phyloP scores from a whole-genome alignment of 1,140 invertebrate species.

The Lepidurus couesii region DNA sequence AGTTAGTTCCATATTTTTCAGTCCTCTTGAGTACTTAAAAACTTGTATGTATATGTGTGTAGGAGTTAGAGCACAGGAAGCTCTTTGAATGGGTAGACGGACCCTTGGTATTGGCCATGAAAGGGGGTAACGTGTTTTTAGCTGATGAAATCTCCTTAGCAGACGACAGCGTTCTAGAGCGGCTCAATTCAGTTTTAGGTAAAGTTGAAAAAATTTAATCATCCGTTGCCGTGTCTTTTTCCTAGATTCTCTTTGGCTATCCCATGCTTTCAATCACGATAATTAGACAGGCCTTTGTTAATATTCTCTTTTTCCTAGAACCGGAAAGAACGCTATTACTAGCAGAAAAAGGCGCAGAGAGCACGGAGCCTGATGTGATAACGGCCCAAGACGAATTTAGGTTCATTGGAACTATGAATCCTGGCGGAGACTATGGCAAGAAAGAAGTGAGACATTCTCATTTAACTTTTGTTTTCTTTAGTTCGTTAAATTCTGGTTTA shows the following conservation, averaged over 20 bases:
- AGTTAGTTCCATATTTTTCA: constrained; percentile 27
- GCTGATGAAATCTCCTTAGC: constrained; percentile 99
- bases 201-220: constrained; percentile 48
- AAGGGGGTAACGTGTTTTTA: constrained; percentile 77
- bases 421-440: constrained; percentile 98
- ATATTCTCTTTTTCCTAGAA: constrained; percentile 52
- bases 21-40: neutral
- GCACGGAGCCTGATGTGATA: constrained; percentile 52
- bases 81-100: constrained; percentile 98
- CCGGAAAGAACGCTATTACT: constrained; percentile 84
- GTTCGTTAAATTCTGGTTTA: constrained; percentile 28
- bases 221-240: constrained; percentile 26
- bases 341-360: constrained; percentile 70
- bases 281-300: constrained; percentile 37
- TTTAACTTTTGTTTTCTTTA: constrained; percentile 23
- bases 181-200: constrained; percentile 78
- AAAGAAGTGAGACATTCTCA: constrained; percentile 65
- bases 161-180: constrained; percentile 96
- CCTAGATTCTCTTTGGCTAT: constrained; percentile 23
- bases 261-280: neutral
- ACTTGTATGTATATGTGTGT: neutral
- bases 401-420: constrained; percentile 99
- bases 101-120: constrained; percentile 87
- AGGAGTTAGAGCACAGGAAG: neutral
- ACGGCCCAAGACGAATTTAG: constrained; percentile 73